Base-by-base conservation (phyloP, 2,888 invertebrate genomes). In the Xanthia icteritia region DNA sequence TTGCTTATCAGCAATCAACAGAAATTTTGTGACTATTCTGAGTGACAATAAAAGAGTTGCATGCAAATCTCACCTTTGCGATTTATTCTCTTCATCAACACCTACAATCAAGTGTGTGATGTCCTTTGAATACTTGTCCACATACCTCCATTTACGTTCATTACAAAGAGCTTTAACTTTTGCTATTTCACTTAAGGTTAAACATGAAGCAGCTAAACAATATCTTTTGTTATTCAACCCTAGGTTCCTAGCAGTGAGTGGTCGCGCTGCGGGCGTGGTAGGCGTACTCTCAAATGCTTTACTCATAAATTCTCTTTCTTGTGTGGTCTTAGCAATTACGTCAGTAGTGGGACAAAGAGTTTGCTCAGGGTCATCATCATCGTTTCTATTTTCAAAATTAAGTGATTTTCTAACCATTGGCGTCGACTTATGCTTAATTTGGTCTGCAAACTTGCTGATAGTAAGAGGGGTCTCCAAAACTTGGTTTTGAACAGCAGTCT, bases 61-160 rank as follows among this genome's bases (percentile, higher is more conserved):
- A 42, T 27, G 60, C 15, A 31, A 61, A 61, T 66, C 73, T 72
- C 90, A 96, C 96, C 97, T 94, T 87, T 96, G 94, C 15, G 95
- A 93, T 81, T 90, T 94, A 56, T 94, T 95, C 73, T 95, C 94
- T 20, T 95, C 94, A 87, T 96, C 96, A 9, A 96, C 95, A 60
- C 93, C 91, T 13, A 97, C 96, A 69, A 97, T 94, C 61, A 97
- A 89, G 92, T 97, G 97, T 8, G 96, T 96, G 75, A 97, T 76
- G 15, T 94, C 93, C 17, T 90, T 91, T 5, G 91, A 89, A 83
- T 94, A 97, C 79, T 93, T 94, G 20, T 95, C 94, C 0, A 92
- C 86, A 81, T 92, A 95, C n/a, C 80, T 91, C 96, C 92, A 92
- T 66, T 90, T 90, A 15, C 85, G 90, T 79, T 91, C 88, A 17